Base-by-base conservation (phyloP, 2,888 invertebrate genomes). In the Perizoma affinitatum region DNA sequence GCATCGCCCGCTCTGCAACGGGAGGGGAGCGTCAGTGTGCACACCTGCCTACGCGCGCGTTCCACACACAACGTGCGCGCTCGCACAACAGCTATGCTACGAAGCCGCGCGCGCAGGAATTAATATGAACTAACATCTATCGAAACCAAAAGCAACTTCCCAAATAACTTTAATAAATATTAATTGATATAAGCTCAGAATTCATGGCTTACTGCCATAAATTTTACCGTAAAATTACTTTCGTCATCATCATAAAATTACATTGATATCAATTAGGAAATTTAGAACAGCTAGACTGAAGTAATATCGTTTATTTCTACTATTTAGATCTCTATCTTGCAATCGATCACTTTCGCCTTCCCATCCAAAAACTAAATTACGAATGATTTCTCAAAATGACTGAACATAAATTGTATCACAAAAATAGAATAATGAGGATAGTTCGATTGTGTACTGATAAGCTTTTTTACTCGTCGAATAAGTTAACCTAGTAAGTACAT, bases 1-100 rank as follows among this genome's bases (percentile, higher is more conserved):
- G 88, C 91, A 89, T 88, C 88, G 90, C 89, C 90, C 90, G 90
- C 73, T 90, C 92, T 92, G 92, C 63, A 91, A 90, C 85, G 86
- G 76, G 86, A 86, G 87, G 86, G 90, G 89, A 83, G 83, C 80
- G 81, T 63, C 45, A 63, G 78, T 83, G 80, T 84, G 84, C 85
- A 84, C 90, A 90, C 90, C 90, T 89, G 90, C 90, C 82, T 67
- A 78, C 72, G 79, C 79, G 79, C 77, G 73, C 69, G 72, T 75
- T 72, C 76, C 73, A 66, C 69, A 69, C 68, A 65, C 72, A 75
- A 76, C 76, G 77, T 73, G 74, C 77, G 76, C 77, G 76, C 38
- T 22, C 72, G 73, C 76, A 63, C 49, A 61, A 6, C 34, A 38
- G 34, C 8, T 33, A 9, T 10, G n/a, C 47, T 33, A 40, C 36